phyloP scores from a whole-genome alignment of 2,797 vertebrate species.

The Urophycis tenuis region DNA sequence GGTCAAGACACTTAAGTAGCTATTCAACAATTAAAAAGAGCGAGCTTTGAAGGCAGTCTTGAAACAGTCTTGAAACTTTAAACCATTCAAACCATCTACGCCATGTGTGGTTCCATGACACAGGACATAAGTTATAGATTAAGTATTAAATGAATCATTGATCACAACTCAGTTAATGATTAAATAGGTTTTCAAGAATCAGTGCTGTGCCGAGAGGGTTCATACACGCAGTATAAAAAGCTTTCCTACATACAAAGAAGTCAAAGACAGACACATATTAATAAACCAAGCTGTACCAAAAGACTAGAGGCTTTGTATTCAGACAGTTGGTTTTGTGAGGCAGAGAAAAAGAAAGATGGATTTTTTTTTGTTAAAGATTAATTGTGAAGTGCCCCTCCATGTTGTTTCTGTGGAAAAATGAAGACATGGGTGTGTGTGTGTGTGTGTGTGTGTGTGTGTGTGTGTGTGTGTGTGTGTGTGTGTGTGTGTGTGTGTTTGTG shows the following conservation, averaged over 20 bases:
- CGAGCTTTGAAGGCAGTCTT: neutral
- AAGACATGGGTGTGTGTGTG: constrained; percentile 26
- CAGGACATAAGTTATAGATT: neutral
- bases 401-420: constrained; percentile 51
- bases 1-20: neutral
- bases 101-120: neutral
- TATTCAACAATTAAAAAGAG: neutral
- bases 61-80: neutral
- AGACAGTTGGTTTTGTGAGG: too few species aligned
- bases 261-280: neutral
- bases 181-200: neutral
- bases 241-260: neutral
- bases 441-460: constrained; percentile 5
- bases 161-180: neutral
- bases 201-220: neutral
- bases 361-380: neutral
- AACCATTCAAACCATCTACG: neutral
- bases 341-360: neutral
- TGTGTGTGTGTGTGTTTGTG: neutral
- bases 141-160: neutral
- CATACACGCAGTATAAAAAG: neutral
- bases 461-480: constrained; percentile 13
- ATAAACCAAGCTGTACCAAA: neutral
- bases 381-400: constrained; percentile 29
- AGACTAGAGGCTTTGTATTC: neutral